These are phyloP conservation scores for Limnephilus lunatus DNA, from an alignment of 2,888 invertebrate genomes.

Conservation along the genomic window DNA sequence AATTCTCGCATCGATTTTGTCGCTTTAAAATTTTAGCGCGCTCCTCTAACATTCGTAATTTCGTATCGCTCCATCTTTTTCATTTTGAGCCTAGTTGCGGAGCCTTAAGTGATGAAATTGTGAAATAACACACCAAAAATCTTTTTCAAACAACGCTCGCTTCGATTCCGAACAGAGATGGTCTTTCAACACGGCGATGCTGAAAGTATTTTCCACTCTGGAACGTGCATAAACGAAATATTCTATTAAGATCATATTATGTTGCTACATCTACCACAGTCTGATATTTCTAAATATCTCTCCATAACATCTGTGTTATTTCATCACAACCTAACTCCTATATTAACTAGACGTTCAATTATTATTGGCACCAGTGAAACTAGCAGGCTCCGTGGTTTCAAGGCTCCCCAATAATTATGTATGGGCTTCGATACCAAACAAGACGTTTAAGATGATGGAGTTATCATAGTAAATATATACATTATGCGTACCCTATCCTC, in stretches of 20 bases:
- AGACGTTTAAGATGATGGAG: neutral
- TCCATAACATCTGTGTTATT: neutral
- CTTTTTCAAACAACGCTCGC: no score
- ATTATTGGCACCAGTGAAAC: neutral
- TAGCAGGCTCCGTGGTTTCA: neutral
- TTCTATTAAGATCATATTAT: neutral
- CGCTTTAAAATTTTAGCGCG: no score
- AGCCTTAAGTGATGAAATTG: no score
- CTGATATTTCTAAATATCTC: neutral
- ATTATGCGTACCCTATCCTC: neutral
- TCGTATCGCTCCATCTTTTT: no score
- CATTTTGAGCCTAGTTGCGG: no score
- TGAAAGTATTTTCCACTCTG: neutral
- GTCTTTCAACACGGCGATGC: no score
- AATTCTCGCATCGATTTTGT: no score
- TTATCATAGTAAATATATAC: neutral
- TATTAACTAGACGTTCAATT: neutral
- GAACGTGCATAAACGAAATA: neutral
- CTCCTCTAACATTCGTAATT: no score
- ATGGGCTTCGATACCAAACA: neutral
- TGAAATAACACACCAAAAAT: no score
- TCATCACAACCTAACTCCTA: neutral
- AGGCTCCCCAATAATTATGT: neutral
- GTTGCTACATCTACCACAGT: neutral
- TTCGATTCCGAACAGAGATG: no score